Evolutionary conservation across 1,140 invertebrate species (phyloP).

Genomic region (Rhynchophorus ferrugineus): DNA sequence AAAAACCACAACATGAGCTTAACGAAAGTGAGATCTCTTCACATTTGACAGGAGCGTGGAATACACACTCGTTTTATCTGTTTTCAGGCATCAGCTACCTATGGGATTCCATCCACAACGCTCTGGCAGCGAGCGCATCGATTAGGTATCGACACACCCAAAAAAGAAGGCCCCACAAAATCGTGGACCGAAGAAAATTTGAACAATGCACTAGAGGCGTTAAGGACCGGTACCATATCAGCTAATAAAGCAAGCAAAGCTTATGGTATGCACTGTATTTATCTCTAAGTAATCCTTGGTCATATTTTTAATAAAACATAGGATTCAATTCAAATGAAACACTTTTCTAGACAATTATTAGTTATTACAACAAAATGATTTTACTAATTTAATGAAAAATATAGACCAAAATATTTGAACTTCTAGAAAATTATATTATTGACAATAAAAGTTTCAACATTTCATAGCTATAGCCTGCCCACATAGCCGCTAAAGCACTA

Average conservation of each 20-base stretch:
- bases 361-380: too few relatives aligned
- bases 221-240: conserved; percentile 74
- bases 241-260: conserved; percentile 86
- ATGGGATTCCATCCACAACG: conserved; percentile 82
- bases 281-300: too few relatives aligned
- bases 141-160: conserved; percentile 79
- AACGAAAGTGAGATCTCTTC: conserved; percentile 54
- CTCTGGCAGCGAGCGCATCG: conserved; percentile 82
- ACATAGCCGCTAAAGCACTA: too few relatives aligned
- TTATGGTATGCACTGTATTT: too few relatives aligned
- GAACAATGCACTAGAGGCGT: conserved; percentile 68
- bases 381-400: too few relatives aligned
- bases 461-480: too few relatives aligned
- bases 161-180: conserved; percentile 78
- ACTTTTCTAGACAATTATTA: too few relatives aligned
- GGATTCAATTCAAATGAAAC: too few relatives aligned
- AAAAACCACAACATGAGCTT: conserved; percentile 79
- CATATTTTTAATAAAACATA: too few relatives aligned
- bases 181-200: conserved; percentile 81
- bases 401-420: too few relatives aligned
- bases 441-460: too few relatives aligned
- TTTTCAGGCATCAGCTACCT: conserved; percentile 60
- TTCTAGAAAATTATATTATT: too few relatives aligned
- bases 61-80: not conserved
- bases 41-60: not conserved